Base-by-base conservation (phyloP, 2,797 vertebrate genomes). In the Rhinogobio ventralis region DNA sequence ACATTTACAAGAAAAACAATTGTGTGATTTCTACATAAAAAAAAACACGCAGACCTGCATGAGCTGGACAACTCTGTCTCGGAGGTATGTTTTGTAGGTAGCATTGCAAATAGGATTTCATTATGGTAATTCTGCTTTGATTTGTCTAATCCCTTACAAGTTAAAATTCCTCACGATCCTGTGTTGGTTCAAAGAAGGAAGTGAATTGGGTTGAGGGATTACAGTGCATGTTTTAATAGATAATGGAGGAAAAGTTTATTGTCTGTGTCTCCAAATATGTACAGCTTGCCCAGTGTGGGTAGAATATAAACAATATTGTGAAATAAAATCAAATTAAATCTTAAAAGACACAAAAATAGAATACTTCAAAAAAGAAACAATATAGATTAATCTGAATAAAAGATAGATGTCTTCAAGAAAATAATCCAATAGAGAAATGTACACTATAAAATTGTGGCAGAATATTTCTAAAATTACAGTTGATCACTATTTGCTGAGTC, bases 231-330 rank as follows among this genome's bases (percentile, higher is more conserved):
- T 86, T 20, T 42, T 49, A n/a, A 0, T 23, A 85, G 60, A 87
- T 88, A 84, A 85, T 86, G 89, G 57, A 20, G 68, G 68, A 60
- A 73, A 77, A 81, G 36, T 90, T 92, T 85, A 91, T 92, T 88
- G 88, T 92, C 85, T 78, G 80, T 85, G 87, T 62, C 79, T 68
- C 7, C 53, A 67, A 55, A 87, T 57, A 85, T 83, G 67, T 77
- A 67, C 42, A 78, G 73, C 68, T 69, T 64, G 51, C 62, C 89
- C 86, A 81, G 77, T 74, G 66, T 64, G 39, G 66, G 86, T 85
- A 85, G 74, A 90, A 71, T 83, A 86, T 62, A 77, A 86, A 55
- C 20, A 76, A 85, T 88, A 88, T 87, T 89, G 28, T 30, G 83
- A 92, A 81, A 68, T 57, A 17, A 28, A 30, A 72, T 60, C 0